Evolutionary conservation across 2,888 invertebrate genomes (phyloP).

Genomic region (Argynnis bischoffii): DNA sequence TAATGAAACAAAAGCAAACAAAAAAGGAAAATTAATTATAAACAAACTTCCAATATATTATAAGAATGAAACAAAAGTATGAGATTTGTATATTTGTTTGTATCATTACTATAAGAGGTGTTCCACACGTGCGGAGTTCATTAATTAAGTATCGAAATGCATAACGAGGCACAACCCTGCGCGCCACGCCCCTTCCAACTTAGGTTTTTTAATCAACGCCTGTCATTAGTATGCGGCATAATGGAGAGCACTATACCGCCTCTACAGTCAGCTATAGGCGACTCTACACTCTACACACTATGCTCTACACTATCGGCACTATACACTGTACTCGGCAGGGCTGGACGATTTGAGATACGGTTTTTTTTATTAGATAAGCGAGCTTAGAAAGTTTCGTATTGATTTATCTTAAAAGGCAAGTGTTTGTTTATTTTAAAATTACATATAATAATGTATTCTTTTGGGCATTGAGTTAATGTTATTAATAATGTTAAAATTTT

Average conservation of each 20-base stretch:
- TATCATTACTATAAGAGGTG: conserved; percentile 12
- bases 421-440: too few species aligned
- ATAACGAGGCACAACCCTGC: conserved; percentile 48
- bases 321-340: conserved; percentile 38
- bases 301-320: conserved; percentile 11
- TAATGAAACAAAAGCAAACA: too few species aligned
- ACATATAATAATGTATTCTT: too few species aligned
- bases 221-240: conserved; percentile 78
- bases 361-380: neutral
- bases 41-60: too few species aligned
- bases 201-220: conserved; percentile 74
- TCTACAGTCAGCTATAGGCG: conserved; percentile 30
- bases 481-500: too few species aligned
- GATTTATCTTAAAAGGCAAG: too few species aligned
- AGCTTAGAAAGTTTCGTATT: too few species aligned
- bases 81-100: too few species aligned
- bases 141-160: conserved; percentile 41
- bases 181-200: conserved; percentile 38
- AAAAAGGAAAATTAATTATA: too few species aligned
- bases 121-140: conserved; percentile 1
- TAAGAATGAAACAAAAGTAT: too few species aligned
- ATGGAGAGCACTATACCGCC: conserved; percentile 53
- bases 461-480: too few species aligned
- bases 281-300: conserved; percentile 44
- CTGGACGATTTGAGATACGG: neutral